Percentiles rank a stretch among this genome's conserved stretches.
phyloP scores from a whole-genome alignment of 2,888 invertebrate genomes.

The Chesias legatella region DNA sequence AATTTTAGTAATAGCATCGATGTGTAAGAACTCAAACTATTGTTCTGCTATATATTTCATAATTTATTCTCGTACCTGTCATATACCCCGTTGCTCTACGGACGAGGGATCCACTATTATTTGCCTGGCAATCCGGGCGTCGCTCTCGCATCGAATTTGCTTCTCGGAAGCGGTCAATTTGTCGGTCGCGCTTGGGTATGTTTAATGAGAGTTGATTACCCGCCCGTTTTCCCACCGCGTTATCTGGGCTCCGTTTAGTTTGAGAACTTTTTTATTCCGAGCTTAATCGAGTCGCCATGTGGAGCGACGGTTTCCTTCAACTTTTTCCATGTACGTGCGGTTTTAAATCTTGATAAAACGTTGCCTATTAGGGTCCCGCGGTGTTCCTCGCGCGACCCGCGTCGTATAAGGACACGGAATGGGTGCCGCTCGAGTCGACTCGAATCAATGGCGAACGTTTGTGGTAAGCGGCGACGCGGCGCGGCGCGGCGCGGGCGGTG shows the following conservation, averaged over 20 bases:
- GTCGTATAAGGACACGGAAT: constrained; percentile 57
- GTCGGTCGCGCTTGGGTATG: constrained; percentile 37
- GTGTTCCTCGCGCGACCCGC: constrained; percentile 32
- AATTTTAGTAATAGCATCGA: too few species aligned
- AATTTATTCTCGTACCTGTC: too few species aligned
- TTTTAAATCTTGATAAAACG: constrained; percentile 40
- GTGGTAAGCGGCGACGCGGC: constrained; percentile 42
- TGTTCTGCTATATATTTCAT: too few species aligned
- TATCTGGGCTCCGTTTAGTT: constrained; percentile 20
- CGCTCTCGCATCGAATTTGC: constrained; percentile 43
- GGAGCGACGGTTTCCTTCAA: constrained; percentile 24
- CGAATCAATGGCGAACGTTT: constrained; percentile 56
- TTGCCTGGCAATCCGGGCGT: constrained; percentile 37
- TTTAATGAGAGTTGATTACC: constrained; percentile 41
- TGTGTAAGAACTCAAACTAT: too few species aligned
- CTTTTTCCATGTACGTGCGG: constrained; percentile 27
- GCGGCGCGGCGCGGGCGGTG: too few species aligned
- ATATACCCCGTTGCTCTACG: too few species aligned
- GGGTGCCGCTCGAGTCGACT: constrained; percentile 45
- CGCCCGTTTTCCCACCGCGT: constrained; percentile 28
- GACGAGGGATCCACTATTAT: constrained; percentile 43
- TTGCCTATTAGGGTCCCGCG: constrained; percentile 42
- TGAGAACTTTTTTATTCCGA: constrained; percentile 10
- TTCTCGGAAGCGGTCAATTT: constrained; percentile 58
- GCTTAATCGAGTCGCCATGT: constrained; percentile 12